Evolutionary conservation across 1,140 invertebrate species (phyloP), one percentile per base, ranked within the genome.

Genomic region (Caligus rogercresseyi): DNA sequence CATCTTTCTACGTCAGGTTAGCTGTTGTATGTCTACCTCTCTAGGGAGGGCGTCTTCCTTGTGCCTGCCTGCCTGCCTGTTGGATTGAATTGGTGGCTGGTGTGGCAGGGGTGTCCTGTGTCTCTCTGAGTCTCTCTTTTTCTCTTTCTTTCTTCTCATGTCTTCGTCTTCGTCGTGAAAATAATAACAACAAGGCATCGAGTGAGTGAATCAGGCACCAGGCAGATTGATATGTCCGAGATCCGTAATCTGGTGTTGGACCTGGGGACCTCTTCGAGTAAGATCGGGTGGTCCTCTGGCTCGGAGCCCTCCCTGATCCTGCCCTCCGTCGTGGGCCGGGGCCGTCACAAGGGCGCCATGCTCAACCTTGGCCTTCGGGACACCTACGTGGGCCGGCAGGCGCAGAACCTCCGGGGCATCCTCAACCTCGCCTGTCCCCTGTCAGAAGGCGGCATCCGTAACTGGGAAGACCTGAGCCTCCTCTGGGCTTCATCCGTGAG

Each of bases 281-380:
- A 63, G 53, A 20, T 26, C 1, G 61, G 61, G 31, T 63, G 51
- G 51, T 52, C 55, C 2, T n/a, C 23, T 3, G n/a, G 43, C n/a
- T 19, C 19, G 2, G 18, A 58, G 18, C 61, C 61, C n/a, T 1
- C 15, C 20, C 16, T 25, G n/a, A 26, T 55, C 1, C 25, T 63
- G 3, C 61, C 61, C 18, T 25, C 61, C n/a, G 21, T 63, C 13
- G 53, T 63, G 2, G 61, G 61, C 16, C 54, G 25, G 15, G 61
- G 61, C 4, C 16, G 61, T 3, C 61, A 63, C 21, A 55, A 63
- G 52, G 61, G 61, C 1, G 61, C 61, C 23, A 63, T 63, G 61
- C 19, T 16, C n/a, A 25, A 18, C 18, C 61, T 63, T 1, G 61
- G 61, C 18, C 61, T 63, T 14, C 54, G 57, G 21, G 61, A 63